A percentile compares a stretch with the other conserved stretches of the same genome.
Conservation (phyloP, 2,888 invertebrate species). For the Philereme vetulata region DNA sequence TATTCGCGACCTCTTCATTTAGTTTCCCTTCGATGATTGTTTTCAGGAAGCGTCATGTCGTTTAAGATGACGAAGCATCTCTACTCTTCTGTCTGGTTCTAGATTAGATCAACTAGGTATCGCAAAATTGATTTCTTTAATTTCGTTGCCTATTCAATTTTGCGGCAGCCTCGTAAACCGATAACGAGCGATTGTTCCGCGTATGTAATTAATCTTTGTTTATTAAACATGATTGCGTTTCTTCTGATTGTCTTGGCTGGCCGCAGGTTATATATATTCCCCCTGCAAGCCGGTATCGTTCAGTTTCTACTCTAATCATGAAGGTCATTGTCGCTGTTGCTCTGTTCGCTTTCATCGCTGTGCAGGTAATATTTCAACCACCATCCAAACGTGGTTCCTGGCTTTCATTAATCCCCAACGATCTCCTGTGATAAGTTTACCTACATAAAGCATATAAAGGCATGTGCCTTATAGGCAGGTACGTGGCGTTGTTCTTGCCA, state of each 20-base stretch:
- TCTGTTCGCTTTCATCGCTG: slow-evolving; percentile 64
- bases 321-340: slow-evolving; percentile 60
- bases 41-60: too few species aligned
- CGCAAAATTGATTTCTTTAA: slow-evolving; percentile 14
- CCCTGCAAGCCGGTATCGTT: neutral
- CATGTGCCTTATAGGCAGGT: too few species aligned
- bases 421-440: too few species aligned
- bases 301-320: slow-evolving; percentile 50
- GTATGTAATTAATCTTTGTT: slow-evolving; percentile 31
- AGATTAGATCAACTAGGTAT: neutral
- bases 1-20: too few species aligned
- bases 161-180: slow-evolving; percentile 12
- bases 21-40: too few species aligned
- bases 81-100: too few species aligned
- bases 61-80: too few species aligned
- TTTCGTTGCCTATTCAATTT: slow-evolving; percentile 17
- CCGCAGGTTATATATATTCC: slow-evolving; percentile 58
- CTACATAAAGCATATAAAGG: too few species aligned
- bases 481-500: too few species aligned
- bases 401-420: too few species aligned
- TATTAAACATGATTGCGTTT: slow-evolving; percentile 35
- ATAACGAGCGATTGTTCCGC: slow-evolving; percentile 39
- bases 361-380: slow-evolving; percentile 58
- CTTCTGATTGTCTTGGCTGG: slow-evolving; percentile 33
- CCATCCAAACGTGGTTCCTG: neutral